A percentile compares a stretch with the other conserved stretches of the same genome.
phyloP scores from a whole-genome alignment of 2,888 invertebrate genomes.

The Pilophorus perplexus region DNA sequence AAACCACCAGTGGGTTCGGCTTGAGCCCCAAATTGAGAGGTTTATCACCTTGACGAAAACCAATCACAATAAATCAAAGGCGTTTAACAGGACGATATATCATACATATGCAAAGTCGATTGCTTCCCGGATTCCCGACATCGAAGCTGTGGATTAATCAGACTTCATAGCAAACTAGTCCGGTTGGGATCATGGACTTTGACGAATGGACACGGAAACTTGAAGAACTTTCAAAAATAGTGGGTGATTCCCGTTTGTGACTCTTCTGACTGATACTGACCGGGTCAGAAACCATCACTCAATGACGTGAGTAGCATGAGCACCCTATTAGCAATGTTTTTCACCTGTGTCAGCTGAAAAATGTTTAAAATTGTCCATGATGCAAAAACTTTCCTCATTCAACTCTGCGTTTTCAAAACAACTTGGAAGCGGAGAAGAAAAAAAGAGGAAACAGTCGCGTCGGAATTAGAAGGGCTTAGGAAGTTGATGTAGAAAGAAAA shows the following conservation, averaged over 20 bases:
- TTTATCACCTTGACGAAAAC: constrained; percentile 26
- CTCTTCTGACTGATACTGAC: too few relatives aligned
- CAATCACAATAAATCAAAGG: constrained; percentile 28
- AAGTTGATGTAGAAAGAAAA: background rate
- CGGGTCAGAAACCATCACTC: background rate
- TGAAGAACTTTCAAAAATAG: too few relatives aligned
- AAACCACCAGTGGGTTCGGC: too few relatives aligned
- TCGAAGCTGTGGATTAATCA: background rate
- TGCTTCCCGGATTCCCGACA: constrained; percentile 15
- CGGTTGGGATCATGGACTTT: too few relatives aligned
- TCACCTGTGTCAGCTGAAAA: background rate
- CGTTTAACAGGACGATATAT: constrained; percentile 6
- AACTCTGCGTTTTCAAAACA: background rate
- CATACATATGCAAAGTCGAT: constrained; percentile 22
- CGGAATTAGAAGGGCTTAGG: background rate
- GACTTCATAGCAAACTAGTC: background rate
- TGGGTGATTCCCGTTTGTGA: too few relatives aligned
- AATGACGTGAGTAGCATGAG: background rate
- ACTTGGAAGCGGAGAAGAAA: background rate
- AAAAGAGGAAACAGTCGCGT: background rate
- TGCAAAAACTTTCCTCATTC: background rate
- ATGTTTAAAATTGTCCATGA: background rate
- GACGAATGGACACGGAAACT: too few relatives aligned
- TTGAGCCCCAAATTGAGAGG: constrained; percentile 18
- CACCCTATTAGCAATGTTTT: background rate